Percentiles rank a stretch among this genome's conserved stretches.
Conservation (phyloP, 2,113 vertebrate species). For the Melanotaenia duboulayi region DNA sequence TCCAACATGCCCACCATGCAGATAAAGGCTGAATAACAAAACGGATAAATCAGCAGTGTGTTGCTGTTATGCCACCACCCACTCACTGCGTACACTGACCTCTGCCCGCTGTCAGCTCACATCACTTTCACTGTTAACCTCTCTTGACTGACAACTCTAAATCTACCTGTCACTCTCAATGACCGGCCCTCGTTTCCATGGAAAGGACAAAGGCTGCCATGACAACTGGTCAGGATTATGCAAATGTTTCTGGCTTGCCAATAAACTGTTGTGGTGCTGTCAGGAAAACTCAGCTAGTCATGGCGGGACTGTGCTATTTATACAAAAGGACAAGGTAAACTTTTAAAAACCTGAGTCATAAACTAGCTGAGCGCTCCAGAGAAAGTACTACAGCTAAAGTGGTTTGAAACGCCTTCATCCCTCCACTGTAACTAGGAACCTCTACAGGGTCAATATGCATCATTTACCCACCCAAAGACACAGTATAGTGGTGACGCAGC, state of each 20-base stretch:
- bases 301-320: constrained; percentile 3
- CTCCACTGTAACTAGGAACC: neutral
- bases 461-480: no score
- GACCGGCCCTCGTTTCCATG: constrained; percentile 41
- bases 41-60: constrained; percentile 2
- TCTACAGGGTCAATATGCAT: no score
- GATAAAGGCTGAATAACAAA: constrained; percentile 30
- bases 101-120: constrained; percentile 35
- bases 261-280: constrained; percentile 15
- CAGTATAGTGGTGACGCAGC: no score
- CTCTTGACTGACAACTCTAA: constrained; percentile 50
- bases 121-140: constrained; percentile 41
- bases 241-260: constrained; percentile 35
- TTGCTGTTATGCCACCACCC: neutral
- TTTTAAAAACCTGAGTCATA: constrained; percentile 31
- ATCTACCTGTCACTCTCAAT: constrained; percentile 60
- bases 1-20: neutral
- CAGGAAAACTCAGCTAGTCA: neutral
- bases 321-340: neutral
- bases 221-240: constrained; percentile 48
- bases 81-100: constrained; percentile 11
- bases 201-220: constrained; percentile 55
- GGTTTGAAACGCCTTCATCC: neutral
- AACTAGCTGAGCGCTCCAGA: constrained; percentile 9
- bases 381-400: no score